Conservation (phyloP, 2,797 vertebrate species). For the Okamejei kenojei region DNA sequence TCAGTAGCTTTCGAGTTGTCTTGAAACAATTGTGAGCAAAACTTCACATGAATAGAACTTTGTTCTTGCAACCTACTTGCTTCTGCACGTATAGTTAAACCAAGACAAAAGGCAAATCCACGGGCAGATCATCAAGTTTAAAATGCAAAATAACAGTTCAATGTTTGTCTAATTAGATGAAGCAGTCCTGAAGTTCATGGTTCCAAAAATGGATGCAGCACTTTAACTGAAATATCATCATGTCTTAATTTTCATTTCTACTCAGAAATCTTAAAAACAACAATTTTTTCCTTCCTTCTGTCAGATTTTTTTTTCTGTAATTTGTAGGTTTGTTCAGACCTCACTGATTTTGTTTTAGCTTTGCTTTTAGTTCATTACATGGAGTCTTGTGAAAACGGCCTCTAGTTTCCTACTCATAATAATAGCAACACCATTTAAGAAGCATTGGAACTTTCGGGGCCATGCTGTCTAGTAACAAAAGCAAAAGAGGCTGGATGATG, state of each 20-base stretch:
- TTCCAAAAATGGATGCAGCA: neutral
- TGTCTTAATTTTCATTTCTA: neutral
- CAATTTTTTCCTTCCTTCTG: neutral
- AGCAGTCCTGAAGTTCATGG: neutral
- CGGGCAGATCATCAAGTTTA: conserved; percentile 21
- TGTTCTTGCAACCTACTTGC: neutral
- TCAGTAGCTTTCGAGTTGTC: conserved; percentile 3
- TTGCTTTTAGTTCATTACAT: neutral
- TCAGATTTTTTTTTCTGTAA: neutral
- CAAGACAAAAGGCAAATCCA: conserved; percentile 24
- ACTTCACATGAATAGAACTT: conserved; percentile 4
- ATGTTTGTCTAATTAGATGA: conserved; percentile 20
- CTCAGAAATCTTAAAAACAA: neutral
- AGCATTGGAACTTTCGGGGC: neutral
- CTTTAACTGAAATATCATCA: conserved; percentile 6
- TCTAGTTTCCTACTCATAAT: neutral
- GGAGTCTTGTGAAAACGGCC: neutral
- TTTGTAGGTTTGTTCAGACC: neutral
- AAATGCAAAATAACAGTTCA: conserved; percentile 33
- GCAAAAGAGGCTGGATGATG: too few species aligned
- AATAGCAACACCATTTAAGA: neutral
- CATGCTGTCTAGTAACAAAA: neutral
- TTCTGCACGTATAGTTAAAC: neutral
- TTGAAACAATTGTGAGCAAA: conserved; percentile 1
- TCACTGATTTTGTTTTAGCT: neutral